Evolutionary conservation across 1,140 invertebrate genomes (phyloP).

Genomic region (Ditylenchus dipsaci): DNA sequence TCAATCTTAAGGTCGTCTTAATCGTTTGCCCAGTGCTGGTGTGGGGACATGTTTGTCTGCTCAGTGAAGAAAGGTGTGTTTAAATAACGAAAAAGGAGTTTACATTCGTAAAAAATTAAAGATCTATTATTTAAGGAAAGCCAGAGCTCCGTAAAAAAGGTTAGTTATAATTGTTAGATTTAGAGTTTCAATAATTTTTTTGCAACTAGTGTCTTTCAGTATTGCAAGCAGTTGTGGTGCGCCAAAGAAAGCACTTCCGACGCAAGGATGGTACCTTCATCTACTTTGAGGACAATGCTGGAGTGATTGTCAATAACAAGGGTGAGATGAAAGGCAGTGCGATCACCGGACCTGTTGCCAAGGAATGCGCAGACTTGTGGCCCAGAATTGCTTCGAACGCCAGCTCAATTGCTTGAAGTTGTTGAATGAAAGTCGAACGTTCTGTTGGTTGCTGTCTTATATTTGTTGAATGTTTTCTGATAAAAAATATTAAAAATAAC

Average conservation of each 20-base stretch:
- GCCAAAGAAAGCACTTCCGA: conserved; percentile 92
- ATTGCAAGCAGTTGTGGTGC: conserved; percentile 95
- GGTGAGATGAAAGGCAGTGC: conserved; percentile 99
- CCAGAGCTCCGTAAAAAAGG: conserved; percentile 97
- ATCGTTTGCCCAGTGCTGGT: conserved; percentile 91
- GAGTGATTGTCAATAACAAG: conserved; percentile 99
- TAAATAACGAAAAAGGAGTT: too few relatives aligned
- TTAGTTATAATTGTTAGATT: conserved; percentile 58
- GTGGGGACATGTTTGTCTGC: conserved; percentile 98
- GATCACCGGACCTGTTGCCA: conserved; percentile 96
- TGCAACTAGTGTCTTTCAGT: conserved; percentile 65
- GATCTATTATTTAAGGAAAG: conserved; percentile 68
- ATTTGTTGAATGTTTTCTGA: too few relatives aligned
- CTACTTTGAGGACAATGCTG: conserved; percentile 99
- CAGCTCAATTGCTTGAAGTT: conserved; percentile 81
- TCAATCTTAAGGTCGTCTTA: conserved; percentile 69
- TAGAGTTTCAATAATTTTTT: background rate
- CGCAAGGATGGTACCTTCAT: conserved; percentile 98
- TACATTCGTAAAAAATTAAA: too few relatives aligned
- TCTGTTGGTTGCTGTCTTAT: too few relatives aligned
- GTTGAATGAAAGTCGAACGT: background rate
- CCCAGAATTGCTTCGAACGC: conserved; percentile 98
- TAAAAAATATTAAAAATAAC: too few relatives aligned
- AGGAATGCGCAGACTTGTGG: conserved; percentile 99
- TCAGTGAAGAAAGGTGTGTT: conserved; percentile 80